Percentiles rank a stretch among this genome's conserved stretches.
These are phyloP conservation scores for Eretmocerus hayati DNA, from an alignment of 2,888 invertebrate species.

Conservation along the genomic window DNA sequence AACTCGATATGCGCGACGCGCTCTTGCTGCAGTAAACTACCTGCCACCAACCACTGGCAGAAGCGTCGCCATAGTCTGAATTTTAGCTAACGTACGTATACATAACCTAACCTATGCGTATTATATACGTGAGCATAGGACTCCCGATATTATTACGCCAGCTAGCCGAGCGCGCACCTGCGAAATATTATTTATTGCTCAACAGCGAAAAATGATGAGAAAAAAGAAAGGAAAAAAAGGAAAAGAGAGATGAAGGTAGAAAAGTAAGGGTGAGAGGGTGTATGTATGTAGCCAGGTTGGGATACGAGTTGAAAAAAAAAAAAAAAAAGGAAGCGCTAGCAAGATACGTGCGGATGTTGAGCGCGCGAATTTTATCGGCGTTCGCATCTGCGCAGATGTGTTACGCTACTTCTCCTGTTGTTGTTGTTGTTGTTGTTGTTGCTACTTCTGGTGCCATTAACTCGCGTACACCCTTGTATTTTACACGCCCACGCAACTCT, in stretches of 20 bases:
- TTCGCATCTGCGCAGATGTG: conserved; percentile 38
- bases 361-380: conserved; percentile 33
- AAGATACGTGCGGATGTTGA: conserved; percentile 11
- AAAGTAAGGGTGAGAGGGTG: conserved; percentile 6
- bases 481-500: too few relatives aligned
- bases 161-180: conserved; percentile 38
- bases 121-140: background rate
- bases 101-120: too few relatives aligned
- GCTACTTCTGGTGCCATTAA: too few relatives aligned
- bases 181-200: conserved; percentile 42
- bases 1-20: conserved; percentile 15
- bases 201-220: background rate
- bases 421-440: too few relatives aligned
- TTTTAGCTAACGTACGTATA: too few relatives aligned
- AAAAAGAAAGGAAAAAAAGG: conserved; percentile 1
- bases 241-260: background rate
- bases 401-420: too few relatives aligned
- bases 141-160: conserved; percentile 28
- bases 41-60: too few relatives aligned
- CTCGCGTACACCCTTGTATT: too few relatives aligned
- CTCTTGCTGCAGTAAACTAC: background rate
- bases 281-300: too few relatives aligned
- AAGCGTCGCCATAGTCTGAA: too few relatives aligned
- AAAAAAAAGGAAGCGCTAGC: background rate
- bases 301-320: background rate